phyloP scores from a whole-genome alignment of 2,113 vertebrate species.

The Gopherus flavomarginatus region DNA sequence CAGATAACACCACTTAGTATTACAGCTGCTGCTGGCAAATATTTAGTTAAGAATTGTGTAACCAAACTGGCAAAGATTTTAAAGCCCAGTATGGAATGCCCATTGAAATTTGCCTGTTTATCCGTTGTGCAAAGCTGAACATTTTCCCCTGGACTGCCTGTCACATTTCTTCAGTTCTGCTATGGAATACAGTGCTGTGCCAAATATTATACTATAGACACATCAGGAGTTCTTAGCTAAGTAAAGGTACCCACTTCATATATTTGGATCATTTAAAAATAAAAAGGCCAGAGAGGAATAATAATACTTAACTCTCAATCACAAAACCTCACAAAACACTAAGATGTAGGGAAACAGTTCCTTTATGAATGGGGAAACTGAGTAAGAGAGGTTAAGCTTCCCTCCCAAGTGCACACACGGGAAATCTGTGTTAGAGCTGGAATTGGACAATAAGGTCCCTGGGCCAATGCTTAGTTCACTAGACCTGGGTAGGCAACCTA shows the following conservation, averaged over 20 bases:
- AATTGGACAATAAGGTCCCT: background rate
- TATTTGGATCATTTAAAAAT: background rate
- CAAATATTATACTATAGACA: slow-evolving; percentile 34
- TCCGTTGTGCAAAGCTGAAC: slow-evolving; percentile 20
- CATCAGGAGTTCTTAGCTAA: background rate
- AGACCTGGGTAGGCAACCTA: too few relatives aligned
- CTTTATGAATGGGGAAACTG: rapidly evolving
- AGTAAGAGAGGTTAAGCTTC: background rate
- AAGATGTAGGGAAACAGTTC: background rate
- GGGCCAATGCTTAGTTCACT: background rate
- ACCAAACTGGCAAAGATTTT: slow-evolving; percentile 32
- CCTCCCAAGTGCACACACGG: rapidly evolving
- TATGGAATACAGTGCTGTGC: background rate
- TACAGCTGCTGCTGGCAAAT: slow-evolving; percentile 63
- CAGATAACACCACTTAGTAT: slow-evolving; percentile 43
- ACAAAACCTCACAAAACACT: background rate
- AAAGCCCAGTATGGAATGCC: slow-evolving; percentile 12
- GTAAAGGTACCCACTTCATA: background rate
- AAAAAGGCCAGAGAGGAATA: background rate
- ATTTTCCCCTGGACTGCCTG: slow-evolving; percentile 44
- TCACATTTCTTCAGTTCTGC: slow-evolving; percentile 15
- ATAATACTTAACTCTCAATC: rapidly evolving
- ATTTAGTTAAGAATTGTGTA: slow-evolving; percentile 71
- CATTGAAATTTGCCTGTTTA: slow-evolving; percentile 53
- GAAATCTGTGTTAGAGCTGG: background rate